phyloP scores from a whole-genome alignment of 2,113 vertebrate genomes.

The Ursus arctos region DNA sequence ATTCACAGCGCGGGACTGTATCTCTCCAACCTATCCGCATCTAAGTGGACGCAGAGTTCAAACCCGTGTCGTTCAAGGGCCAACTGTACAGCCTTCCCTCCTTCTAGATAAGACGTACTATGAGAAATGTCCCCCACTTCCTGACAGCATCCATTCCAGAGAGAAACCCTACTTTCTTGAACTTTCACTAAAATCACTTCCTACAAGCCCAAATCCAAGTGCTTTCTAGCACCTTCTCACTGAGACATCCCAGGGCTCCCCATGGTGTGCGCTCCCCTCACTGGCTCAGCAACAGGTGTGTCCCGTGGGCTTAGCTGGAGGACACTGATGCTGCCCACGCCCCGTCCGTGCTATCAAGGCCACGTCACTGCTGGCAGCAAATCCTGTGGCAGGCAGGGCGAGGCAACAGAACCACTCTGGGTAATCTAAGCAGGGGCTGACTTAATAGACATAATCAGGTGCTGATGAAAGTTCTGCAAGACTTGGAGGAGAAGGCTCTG shows the following conservation, averaged over 20 bases:
- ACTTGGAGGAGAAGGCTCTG: background rate
- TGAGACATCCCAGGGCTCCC: rapidly evolving
- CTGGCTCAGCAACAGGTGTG: background rate
- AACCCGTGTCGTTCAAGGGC: background rate
- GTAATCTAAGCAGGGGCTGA: background rate
- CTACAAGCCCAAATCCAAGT: background rate
- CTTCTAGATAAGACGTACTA: background rate
- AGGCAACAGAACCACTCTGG: background rate
- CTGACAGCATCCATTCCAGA: background rate
- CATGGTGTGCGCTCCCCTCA: background rate
- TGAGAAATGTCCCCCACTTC: background rate
- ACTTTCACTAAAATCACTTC: background rate
- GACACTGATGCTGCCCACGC: background rate
- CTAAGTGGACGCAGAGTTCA: background rate
- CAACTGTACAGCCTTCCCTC: background rate
- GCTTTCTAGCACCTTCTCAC: background rate
- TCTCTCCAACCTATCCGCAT: background rate
- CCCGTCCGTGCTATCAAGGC: background rate
- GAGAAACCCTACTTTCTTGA: background rate
- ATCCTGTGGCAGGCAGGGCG: background rate
- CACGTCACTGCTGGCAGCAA: background rate
- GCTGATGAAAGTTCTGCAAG: background rate
- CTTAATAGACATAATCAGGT: background rate
- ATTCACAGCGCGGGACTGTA: background rate
- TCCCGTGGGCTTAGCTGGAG: background rate